phyloP scores from a whole-genome alignment of 1,140 invertebrate genomes.

The Acarapis woodi region DNA sequence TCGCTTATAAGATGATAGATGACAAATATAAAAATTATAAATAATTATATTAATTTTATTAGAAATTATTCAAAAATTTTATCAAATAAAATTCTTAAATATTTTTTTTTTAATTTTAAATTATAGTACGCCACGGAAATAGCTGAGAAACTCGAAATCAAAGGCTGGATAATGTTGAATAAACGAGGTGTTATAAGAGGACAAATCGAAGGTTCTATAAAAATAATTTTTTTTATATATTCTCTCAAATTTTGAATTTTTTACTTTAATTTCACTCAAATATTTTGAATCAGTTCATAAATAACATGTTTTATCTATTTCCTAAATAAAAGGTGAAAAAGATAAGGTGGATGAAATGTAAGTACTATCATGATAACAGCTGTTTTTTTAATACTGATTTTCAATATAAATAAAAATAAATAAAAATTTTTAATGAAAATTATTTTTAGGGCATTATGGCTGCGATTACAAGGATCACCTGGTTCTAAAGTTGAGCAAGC shows the following conservation, averaged over 20 bases:
- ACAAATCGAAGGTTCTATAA: no score
- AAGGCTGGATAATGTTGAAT: conserved; percentile 72
- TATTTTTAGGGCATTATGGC: conserved; percentile 41
- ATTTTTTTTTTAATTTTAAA: background rate
- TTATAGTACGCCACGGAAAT: conserved; percentile 40
- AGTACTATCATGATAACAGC: conserved; percentile 18
- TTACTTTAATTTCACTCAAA: no score
- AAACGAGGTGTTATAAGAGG: conserved; percentile 53
- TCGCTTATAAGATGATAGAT: no score
- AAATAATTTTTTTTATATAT: no score
- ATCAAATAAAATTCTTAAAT: no score
- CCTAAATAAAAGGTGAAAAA: conserved; percentile 50
- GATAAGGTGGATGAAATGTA: conserved; percentile 49
- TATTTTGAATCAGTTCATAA: no score
- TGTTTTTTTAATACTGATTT: background rate
- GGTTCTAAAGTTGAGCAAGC: conserved; percentile 49
- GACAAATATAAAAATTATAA: no score
- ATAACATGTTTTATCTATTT: no score
- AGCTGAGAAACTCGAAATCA: conserved; percentile 32
- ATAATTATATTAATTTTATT: no score
- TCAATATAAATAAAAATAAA: background rate
- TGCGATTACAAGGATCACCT: conserved; percentile 48
- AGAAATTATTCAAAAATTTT: no score
- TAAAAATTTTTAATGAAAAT: conserved; percentile 4
- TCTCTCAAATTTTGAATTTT: no score